A percentile compares a stretch with the other conserved stretches of the same genome.
Evolutionary conservation across 2,888 invertebrate species (phyloP).

Genomic region (Tipula lateralis): DNA sequence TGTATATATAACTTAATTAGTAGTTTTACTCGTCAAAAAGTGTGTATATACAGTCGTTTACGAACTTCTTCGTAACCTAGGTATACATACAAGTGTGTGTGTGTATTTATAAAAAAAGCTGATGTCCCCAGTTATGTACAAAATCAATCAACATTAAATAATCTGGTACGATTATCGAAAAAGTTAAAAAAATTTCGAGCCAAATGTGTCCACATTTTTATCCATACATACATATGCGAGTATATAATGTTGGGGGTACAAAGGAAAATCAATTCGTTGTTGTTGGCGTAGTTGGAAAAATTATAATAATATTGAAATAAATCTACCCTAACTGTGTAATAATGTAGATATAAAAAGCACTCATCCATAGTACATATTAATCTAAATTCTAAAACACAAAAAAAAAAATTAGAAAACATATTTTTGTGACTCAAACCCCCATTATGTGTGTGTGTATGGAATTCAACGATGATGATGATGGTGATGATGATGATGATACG

Average conservation of each 20-base stretch:
- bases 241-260: background rate
- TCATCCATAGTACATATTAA: conserved; percentile 19
- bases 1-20: background rate
- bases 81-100: background rate
- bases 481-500: conserved; percentile 19
- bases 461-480: background rate
- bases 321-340: conserved; percentile 24
- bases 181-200: background rate
- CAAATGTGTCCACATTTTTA: background rate
- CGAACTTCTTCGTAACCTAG: background rate
- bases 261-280: background rate
- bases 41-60: background rate
- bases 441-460: background rate
- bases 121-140: conserved; percentile 3
- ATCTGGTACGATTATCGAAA: conserved; percentile 11
- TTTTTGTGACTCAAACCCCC: conserved; percentile 16
- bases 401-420: background rate
- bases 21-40: background rate
- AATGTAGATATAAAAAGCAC: conserved; percentile 24
- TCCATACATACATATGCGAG: background rate
- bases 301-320: conserved; percentile 5
- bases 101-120: background rate
- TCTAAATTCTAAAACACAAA: conserved; percentile 15
- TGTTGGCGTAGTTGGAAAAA: background rate
- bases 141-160: conserved; percentile 5